Conservation (phyloP, 2,113 vertebrate species). For the Lepidothrix coronata region DNA sequence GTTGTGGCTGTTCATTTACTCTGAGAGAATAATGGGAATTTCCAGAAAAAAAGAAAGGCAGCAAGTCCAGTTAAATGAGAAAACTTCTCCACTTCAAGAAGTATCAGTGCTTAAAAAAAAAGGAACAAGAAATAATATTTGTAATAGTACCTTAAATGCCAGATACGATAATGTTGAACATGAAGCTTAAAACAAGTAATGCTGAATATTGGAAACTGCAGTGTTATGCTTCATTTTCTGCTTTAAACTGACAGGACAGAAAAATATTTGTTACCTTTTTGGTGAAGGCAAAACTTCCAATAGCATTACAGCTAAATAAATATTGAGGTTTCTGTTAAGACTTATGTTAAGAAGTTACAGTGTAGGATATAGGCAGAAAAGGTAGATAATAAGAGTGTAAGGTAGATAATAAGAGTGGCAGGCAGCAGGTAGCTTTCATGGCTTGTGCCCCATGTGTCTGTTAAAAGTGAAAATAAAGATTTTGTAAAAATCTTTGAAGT, state of each 20-base stretch:
- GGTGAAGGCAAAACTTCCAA: neutral
- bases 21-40: neutral
- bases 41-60: neutral
- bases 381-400: neutral
- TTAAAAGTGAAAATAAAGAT: neutral
- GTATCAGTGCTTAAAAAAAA: neutral
- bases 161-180: neutral
- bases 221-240: neutral
- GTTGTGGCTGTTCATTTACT: neutral
- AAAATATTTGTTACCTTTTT: neutral
- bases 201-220: neutral
- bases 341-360: neutral
- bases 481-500: neutral
- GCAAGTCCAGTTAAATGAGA: neutral
- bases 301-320: neutral
- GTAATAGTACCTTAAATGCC: neutral
- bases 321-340: neutral
- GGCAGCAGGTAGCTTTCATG: neutral
- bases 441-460: neutral
- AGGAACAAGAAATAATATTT: neutral
- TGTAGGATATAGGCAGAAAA: neutral
- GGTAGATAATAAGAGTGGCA: neutral
- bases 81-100: neutral
- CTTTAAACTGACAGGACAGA: neutral
- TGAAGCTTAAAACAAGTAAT: neutral